Percentiles rank a stretch among this genome's conserved stretches.
Conservation (phyloP, 1,140 invertebrate species). For the Idris sp. region DNA sequence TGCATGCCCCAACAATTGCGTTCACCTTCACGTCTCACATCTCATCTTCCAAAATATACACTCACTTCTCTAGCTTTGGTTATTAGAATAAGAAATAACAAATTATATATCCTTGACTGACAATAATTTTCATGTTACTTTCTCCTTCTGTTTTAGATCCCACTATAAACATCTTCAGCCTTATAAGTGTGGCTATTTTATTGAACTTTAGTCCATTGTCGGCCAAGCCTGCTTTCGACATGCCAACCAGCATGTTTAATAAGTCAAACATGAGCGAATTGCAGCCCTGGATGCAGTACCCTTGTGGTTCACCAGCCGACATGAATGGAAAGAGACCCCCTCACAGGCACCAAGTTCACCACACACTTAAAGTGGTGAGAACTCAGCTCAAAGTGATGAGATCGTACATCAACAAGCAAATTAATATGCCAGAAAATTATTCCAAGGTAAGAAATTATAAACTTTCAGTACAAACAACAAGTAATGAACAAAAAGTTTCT, state of each 20-base stretch:
- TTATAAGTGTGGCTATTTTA: slow-evolving; percentile 73
- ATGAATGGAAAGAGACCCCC: slow-evolving; percentile 61
- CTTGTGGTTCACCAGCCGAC: slow-evolving; percentile 70
- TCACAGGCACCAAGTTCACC: slow-evolving; percentile 70
- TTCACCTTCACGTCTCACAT: slow-evolving; percentile 10
- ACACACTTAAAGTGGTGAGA: slow-evolving; percentile 71
- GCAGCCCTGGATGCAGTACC: slow-evolving; percentile 74
- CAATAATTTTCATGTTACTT: too few relatives aligned
- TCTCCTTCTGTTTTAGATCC: slow-evolving; percentile 74
- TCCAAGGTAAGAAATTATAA: slow-evolving; percentile 10
- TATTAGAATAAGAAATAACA: slow-evolving; percentile 8
- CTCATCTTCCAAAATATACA: slow-evolving; percentile 24
- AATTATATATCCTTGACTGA: too few relatives aligned
- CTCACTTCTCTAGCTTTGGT: not conserved
- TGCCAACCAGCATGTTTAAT: too few relatives aligned
- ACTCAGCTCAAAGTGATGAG: slow-evolving; percentile 73
- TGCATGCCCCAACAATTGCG: slow-evolving; percentile 17
- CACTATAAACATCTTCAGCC: slow-evolving; percentile 71
- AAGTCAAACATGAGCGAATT: too few relatives aligned
- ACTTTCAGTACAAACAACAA: too few relatives aligned
- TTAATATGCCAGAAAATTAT: slow-evolving; percentile 12
- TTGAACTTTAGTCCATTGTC: slow-evolving; percentile 66
- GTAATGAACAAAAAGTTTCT: too few relatives aligned
- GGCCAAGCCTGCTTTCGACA: slow-evolving; percentile 37
- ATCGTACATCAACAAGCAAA: slow-evolving; percentile 8